Percentiles rank a stretch among this genome's conserved stretches.
These are phyloP conservation scores for Acanthosepion esculentum DNA, from an alignment of 2,888 invertebrate species.

Conservation along the genomic window DNA sequence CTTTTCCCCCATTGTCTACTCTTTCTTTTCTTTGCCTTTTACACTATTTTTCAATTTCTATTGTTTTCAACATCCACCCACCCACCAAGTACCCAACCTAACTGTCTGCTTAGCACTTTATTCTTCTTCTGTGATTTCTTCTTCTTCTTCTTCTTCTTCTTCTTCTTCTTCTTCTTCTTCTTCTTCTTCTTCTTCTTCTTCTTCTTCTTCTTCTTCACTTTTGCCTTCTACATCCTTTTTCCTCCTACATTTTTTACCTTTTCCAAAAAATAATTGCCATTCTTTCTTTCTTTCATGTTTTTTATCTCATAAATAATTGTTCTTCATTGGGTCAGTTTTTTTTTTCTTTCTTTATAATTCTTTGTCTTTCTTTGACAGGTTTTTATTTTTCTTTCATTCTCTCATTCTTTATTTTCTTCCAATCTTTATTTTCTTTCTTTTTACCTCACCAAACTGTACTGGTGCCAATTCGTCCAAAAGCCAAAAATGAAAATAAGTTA, in stretches of 20 bases:
- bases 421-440: not conserved
- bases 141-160: not conserved
- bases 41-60: no score
- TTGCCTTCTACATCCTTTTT: no score
- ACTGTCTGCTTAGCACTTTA: no score
- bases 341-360: not conserved
- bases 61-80: no score
- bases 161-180: not conserved
- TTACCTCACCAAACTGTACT: not conserved
- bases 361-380: not conserved
- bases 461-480: not conserved
- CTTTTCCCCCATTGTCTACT: not conserved
- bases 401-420: not conserved
- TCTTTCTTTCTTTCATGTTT: no score
- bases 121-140: no score
- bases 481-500: slow-evolving; percentile 33
- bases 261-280: not conserved
- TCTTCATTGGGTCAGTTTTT: not conserved
- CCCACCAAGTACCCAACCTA: no score
- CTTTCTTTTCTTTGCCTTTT: no score
- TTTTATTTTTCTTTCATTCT: not conserved
- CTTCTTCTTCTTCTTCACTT: not conserved
- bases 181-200: not conserved
- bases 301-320: not conserved
- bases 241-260: not conserved